phyloP scores from a whole-genome alignment of 2,888 invertebrate genomes.

The Leucophenga maculata region DNA sequence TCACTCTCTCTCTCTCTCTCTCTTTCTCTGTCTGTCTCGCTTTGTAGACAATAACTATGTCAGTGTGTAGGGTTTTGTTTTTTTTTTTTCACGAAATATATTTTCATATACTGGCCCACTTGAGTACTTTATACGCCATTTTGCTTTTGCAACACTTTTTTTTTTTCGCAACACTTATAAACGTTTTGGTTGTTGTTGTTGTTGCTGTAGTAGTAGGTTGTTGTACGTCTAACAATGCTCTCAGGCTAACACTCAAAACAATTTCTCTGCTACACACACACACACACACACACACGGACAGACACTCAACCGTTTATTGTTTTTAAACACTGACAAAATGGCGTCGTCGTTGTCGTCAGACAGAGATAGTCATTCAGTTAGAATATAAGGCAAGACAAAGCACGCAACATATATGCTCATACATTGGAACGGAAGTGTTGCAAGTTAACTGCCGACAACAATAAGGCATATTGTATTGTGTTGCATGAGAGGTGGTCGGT shows the following conservation, averaged over 20 bases:
- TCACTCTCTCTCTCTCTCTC: background rate
- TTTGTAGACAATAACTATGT: slow-evolving; percentile 59
- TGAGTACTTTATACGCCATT: slow-evolving; percentile 56
- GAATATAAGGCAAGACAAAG: no score
- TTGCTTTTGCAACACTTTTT: slow-evolving; percentile 13
- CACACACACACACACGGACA: slow-evolving; percentile 30
- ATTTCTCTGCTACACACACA: background rate
- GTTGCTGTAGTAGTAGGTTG: slow-evolving; percentile 46
- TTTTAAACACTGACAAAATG: slow-evolving; percentile 17
- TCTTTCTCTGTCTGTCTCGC: slow-evolving; percentile 42
- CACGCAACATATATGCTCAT: no score
- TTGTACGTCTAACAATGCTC: slow-evolving; percentile 62
- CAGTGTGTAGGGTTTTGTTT: slow-evolving; percentile 43
- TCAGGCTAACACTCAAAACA: slow-evolving; percentile 42
- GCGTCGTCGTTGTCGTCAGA: background rate
- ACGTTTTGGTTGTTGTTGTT: slow-evolving; percentile 42
- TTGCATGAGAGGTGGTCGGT: background rate
- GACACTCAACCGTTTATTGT: slow-evolving; percentile 12
- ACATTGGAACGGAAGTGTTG: no score
- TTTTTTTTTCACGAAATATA: slow-evolving; percentile 30
- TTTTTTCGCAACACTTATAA: slow-evolving; percentile 33
- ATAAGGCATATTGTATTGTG: background rate
- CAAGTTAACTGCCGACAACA: background rate
- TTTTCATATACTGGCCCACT: slow-evolving; percentile 37
- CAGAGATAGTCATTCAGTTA: no score